Base-by-base conservation (phyloP, 2,113 vertebrate species). In the Rutilus rutilus region DNA sequence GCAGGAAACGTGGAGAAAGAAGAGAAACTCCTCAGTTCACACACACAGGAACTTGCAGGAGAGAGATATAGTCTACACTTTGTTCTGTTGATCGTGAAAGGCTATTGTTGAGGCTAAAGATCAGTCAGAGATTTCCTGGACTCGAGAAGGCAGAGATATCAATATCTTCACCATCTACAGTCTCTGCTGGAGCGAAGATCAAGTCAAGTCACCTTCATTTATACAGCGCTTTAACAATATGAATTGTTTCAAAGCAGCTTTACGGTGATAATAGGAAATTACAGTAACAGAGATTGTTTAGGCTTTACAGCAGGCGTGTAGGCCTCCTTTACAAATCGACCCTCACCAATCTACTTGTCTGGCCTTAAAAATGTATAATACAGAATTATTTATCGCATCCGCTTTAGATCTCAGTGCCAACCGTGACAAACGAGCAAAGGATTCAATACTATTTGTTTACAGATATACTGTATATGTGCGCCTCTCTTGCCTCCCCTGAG, bases 71-170 rank as follows among this genome's bases (percentile, higher is more conserved):
- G 42, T 74, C 27, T 59, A 81, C 45, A 50, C 23, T 47, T 52
- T 64, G 54, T 60, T 36, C 77, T 47, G 69, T 85, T 50, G 39
- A 45, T 78, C 2, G n/a, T 90, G 78, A 89, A 27, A 73, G 64
- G 15, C 71, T 79, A 57, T 86, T 90, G 76, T 89, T 89, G 69
- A 45, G 59, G 65, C 36, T 62, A 92, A 88, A 88, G 79, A 87
- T 91, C 84, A 87, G 65, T 83, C 73, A 30, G 82, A 65, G 85
- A 74, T 87, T 84, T 62, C 30, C 54, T 84, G 11, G 3, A 77
- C 57, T 87, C 90, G 77, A 91, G 86, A 89, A 76, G 74, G 74
- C 81, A 86, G 60, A 82, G 83, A 83, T 82, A 87, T 89, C 89
- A 90, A 92, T 92, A 91, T 73, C 76, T 47, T 27, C 45, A 60